Percentiles rank a stretch among this genome's conserved stretches.
Conservation (phyloP, 2,797 vertebrate genomes). For the Lepilemur ruficaudatus region DNA sequence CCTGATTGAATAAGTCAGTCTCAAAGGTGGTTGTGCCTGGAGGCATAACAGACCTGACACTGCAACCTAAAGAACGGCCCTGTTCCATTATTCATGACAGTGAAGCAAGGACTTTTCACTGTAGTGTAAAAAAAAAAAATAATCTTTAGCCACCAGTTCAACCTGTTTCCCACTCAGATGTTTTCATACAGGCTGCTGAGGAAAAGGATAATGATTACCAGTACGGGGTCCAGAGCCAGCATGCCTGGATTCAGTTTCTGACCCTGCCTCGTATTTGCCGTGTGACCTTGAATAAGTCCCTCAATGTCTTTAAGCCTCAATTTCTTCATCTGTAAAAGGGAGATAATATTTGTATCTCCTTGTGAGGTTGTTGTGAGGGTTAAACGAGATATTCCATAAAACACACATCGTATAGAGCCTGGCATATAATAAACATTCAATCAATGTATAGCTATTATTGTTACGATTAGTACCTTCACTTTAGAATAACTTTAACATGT, state of each 20-base stretch:
- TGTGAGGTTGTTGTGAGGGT: not conserved
- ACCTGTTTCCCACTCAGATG: not conserved
- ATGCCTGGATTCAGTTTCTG: not conserved
- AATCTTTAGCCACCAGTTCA: not conserved
- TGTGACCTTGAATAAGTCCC: not conserved
- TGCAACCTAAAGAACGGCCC: not conserved
- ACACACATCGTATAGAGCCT: not conserved
- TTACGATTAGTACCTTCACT: not conserved
- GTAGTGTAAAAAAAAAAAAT: not conserved
- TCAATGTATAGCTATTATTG: not conserved
- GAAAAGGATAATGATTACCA: not conserved
- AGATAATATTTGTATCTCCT: not conserved
- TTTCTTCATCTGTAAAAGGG: slow-evolving; percentile 13
- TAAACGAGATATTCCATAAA: not conserved
- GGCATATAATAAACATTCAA: not conserved
- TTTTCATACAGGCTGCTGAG: not conserved
- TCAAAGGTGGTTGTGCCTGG: slow-evolving; percentile 27
- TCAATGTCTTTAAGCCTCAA: not conserved
- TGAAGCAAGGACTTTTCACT: not conserved
- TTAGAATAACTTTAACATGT: not conserved
- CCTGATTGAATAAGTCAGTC: slow-evolving; percentile 20
- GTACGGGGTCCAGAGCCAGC: not conserved
- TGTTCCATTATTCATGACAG: not conserved
- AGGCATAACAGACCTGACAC: not conserved
- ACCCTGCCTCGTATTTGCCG: not conserved